Evolutionary conservation across 2,888 invertebrate genomes (phyloP), one percentile per base, ranked within the genome.

Genomic region (Machimus rusticus): DNA sequence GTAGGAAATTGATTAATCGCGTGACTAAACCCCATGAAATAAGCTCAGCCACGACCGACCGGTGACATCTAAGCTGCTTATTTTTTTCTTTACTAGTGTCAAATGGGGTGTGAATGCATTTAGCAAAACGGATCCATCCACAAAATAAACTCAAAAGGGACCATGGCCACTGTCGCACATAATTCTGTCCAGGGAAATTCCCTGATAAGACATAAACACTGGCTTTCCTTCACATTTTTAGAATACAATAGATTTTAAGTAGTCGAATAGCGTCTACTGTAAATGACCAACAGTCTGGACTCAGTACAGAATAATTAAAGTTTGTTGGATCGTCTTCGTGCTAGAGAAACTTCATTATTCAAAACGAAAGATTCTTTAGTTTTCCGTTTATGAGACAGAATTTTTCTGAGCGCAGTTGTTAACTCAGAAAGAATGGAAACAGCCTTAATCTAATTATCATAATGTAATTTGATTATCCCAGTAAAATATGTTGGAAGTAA

Each of bases 101-200:
- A 51, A 57, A 82, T 82, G 55, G 37, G 57, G 66, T 82, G 82
- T 57, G 82, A 82, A 82, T 82, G 82, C 82, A 82, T 57, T 82
- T 82, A 82, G 34, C 37, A 46, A 34, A 76, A 76, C 34, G 37
- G 34, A 76, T 74, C 55, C 55, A 55, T 66, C 66, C 23, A 9
- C 66, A 66, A 23, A 66, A 19, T 66, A 66, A 66, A 16, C 66
- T 66, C 12, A 66, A 66, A 66, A 23, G 66, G 9, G 66, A 66
- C 66, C 66, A 23, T 28, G 23, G 66, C 66, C 66, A 66, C 66
- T 28, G 9, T 66, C 19, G 66, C 66, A 19, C 9, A 66, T 66
- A 23, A 66, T 66, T 12, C 19, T 28, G 66, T 8, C 23, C 12
- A 9, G 66, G 28, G 9, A 23, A 66, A 23, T 66, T 66, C 66